Base-by-base conservation (phyloP, 2,113 vertebrate species). In the Catharus bicknelli region DNA sequence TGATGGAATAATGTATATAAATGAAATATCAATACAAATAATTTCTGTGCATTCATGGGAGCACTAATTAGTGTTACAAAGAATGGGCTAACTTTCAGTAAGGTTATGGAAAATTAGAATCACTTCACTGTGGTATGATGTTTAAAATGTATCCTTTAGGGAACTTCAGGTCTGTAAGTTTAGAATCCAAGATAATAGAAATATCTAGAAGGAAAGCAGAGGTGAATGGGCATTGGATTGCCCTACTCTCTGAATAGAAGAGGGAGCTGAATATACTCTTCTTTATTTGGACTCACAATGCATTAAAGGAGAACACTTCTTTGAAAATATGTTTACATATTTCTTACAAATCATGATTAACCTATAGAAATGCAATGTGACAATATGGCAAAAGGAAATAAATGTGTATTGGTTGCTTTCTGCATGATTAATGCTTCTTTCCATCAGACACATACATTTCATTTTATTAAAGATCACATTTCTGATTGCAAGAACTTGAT, bases 391-490 rank as follows among this genome's bases (percentile, higher is more conserved):
- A 63, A 76, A 94, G 84, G 42, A 92, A 95, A 92, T 93, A 90
- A 94, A 86, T 86, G 76, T 67, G 55, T 74, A 90, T 83, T 90
- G 55, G 67, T 92, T 87, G 82, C 55, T 90, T 96, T 94, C 79
- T 88, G 58, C 68, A 63, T 95, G 95, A 95, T 94, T 94, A 96
- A 96, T 96, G 85, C 14, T 88, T 93, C 77, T 94, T 90, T 91
- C 82, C 73, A 89, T 87, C 87, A 93, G 90, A 91, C 51, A 76
- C 82, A 92, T 92, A 94, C 72, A 94, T 91, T 95, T 91, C 87
- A 90, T 95, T 94, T 96, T 95, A 96, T 96, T 96, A 94, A 96
- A 96, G 94, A 94, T 94, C 95, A 93, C 84, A 95, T 91, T 94
- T 94, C 93, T 95, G 91, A 96, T 95, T 94, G 91, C 94, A 92